These are phyloP conservation scores for Micrasema longulum DNA, from an alignment of 1,140 invertebrate species.

Conservation along the genomic window DNA sequence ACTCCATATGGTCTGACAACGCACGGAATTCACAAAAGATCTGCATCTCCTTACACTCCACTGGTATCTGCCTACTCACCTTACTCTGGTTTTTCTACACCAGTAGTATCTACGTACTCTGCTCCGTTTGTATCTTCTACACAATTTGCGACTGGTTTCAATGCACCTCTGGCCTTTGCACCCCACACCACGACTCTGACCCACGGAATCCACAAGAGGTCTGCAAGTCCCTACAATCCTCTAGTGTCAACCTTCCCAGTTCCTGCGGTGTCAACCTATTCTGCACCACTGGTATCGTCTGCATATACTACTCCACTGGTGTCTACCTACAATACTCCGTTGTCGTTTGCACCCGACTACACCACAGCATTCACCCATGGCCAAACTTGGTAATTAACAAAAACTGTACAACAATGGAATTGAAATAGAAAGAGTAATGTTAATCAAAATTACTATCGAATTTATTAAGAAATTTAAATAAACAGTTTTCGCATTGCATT, in stretches of 20 bases:
- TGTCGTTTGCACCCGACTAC: slow-evolving; percentile 47
- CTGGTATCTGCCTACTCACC: slow-evolving; percentile 43
- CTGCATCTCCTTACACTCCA: slow-evolving; percentile 58
- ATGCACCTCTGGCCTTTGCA: slow-evolving; percentile 38
- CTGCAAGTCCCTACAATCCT: slow-evolving; percentile 57
- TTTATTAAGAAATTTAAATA: too few relatives aligned
- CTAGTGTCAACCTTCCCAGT: slow-evolving; percentile 51
- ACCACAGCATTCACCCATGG: slow-evolving; percentile 47
- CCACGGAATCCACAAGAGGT: slow-evolving; percentile 53
- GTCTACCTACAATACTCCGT: slow-evolving; percentile 53
- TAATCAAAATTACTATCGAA: too few relatives aligned
- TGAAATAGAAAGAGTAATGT: too few relatives aligned
- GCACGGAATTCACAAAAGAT: slow-evolving; percentile 57
- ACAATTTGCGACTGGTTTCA: slow-evolving; percentile 47
- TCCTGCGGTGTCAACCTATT: slow-evolving; percentile 54
- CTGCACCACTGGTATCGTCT: slow-evolving; percentile 41
- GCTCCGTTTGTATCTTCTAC: slow-evolving; percentile 31
- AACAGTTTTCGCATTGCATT: too few relatives aligned
- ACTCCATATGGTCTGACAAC: slow-evolving; percentile 56
- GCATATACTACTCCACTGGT: slow-evolving; percentile 46
- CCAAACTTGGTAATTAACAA: too few relatives aligned
- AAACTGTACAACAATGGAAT: too few relatives aligned
- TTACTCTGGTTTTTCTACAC: slow-evolving; percentile 38
- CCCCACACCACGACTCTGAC: slow-evolving; percentile 57
- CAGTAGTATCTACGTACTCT: slow-evolving; percentile 40